Conservation (phyloP, 2,113 vertebrate genomes). For the Origma solitaria region DNA sequence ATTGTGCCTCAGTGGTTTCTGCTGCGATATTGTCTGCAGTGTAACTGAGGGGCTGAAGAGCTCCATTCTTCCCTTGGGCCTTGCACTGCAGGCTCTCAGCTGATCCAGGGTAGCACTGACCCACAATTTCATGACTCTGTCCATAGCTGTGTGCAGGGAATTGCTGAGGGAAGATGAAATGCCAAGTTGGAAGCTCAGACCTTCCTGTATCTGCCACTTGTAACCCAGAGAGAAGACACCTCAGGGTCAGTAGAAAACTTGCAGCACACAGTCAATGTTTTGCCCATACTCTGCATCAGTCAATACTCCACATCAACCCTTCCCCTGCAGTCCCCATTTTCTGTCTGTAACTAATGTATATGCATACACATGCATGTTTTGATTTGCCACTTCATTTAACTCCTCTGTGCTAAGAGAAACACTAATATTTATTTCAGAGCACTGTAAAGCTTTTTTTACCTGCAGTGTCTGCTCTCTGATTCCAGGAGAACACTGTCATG, state of each 20-base stretch:
- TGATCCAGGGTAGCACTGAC: background rate
- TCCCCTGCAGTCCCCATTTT: background rate
- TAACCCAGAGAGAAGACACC: background rate
- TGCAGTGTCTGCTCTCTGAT: slow-evolving; percentile 44
- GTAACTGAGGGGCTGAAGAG: background rate
- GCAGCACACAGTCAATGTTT: background rate
- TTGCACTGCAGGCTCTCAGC: background rate
- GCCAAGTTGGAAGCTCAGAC: background rate
- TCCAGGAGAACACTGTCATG: slow-evolving; percentile 44
- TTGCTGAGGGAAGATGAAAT: background rate
- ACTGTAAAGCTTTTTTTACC: slow-evolving; percentile 41
- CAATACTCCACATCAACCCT: background rate
- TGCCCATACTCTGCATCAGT: background rate
- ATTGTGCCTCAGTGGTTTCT: background rate
- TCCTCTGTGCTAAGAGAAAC: slow-evolving; percentile 52
- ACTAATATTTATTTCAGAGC: slow-evolving; percentile 50
- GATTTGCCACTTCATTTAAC: slow-evolving; percentile 46
- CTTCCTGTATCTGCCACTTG: background rate
- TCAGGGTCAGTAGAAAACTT: background rate
- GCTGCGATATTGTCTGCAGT: background rate
- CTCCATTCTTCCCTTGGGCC: background rate
- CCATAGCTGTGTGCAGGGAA: background rate
- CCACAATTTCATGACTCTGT: background rate
- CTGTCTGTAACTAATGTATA: slow-evolving; percentile 9
- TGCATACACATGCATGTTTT: background rate